phyloP scores from a whole-genome alignment of 2,113 vertebrate genomes.

The Genyomyrus donnyi region DNA sequence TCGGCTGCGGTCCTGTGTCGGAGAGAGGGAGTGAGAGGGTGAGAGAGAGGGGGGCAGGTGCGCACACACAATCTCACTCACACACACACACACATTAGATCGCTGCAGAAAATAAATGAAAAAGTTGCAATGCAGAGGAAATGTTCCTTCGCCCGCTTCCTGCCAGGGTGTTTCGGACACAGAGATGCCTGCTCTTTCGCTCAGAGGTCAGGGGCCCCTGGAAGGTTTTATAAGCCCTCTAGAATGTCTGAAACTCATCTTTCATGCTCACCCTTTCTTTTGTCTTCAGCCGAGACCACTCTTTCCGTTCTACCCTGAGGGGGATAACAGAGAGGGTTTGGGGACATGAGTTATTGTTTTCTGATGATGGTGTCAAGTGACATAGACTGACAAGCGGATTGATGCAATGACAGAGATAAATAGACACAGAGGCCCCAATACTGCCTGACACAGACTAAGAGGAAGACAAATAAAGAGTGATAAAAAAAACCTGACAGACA shows the following conservation, averaged over 20 bases:
- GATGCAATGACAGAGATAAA: background rate
- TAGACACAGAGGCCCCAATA: slow-evolving; percentile 13
- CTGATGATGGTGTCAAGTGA: background rate
- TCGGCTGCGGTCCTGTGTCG: slow-evolving; percentile 56
- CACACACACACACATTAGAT: background rate
- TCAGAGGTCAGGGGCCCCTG: background rate
- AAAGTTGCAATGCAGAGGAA: background rate
- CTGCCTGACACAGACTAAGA: background rate
- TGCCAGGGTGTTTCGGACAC: too few relatives aligned
- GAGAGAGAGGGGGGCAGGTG: slow-evolving; percentile 10
- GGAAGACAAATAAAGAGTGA: background rate
- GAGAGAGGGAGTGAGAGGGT: background rate
- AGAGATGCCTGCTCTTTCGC: background rate
- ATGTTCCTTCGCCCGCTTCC: background rate
- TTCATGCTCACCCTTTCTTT: slow-evolving; percentile 56
- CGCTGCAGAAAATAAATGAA: background rate
- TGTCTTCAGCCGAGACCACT: slow-evolving; percentile 76
- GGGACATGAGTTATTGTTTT: background rate
- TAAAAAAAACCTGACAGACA: slow-evolving; percentile 1
- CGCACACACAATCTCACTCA: background rate
- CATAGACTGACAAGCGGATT: background rate
- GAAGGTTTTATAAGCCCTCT: background rate
- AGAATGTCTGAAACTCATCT: background rate
- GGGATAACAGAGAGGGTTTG: background rate
- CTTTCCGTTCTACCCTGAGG: slow-evolving; percentile 75